These are phyloP conservation scores for Microcebus tavaratra DNA, from an alignment of 2,113 vertebrate genomes.

Conservation along the genomic window DNA sequence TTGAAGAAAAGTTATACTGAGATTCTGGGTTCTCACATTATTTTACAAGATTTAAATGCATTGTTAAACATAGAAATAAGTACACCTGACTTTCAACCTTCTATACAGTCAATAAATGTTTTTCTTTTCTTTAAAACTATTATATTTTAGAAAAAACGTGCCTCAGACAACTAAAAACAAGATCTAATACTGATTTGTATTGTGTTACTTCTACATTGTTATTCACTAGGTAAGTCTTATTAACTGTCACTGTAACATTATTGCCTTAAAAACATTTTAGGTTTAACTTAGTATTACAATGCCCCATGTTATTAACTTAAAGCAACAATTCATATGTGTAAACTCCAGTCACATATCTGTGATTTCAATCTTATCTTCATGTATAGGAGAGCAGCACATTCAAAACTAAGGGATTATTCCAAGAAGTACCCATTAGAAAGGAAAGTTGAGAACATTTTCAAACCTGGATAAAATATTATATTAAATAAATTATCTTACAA, in stretches of 20 bases:
- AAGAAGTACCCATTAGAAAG: background rate
- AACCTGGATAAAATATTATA: background rate
- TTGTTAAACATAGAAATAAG: background rate
- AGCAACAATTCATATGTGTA: background rate
- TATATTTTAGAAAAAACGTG: background rate
- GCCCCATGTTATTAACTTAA: background rate
- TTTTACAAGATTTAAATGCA: background rate
- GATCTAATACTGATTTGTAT: background rate
- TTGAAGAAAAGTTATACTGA: background rate
- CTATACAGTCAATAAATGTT: background rate
- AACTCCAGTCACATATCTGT: background rate
- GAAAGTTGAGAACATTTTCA: conserved; percentile 2
- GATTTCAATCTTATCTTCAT: background rate
- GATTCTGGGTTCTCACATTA: background rate
- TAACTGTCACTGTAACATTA: background rate
- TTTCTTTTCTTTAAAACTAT: background rate
- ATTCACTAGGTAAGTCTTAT: background rate
- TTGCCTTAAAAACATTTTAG: background rate
- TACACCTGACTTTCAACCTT: background rate
- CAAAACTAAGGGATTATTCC: background rate
- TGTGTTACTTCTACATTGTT: background rate
- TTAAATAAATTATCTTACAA: background rate
- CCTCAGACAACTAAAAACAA: background rate
- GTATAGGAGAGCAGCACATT: background rate
- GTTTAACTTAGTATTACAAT: background rate